Conservation (phyloP, 2,888 invertebrate genomes). For the Dynastes maya region DNA sequence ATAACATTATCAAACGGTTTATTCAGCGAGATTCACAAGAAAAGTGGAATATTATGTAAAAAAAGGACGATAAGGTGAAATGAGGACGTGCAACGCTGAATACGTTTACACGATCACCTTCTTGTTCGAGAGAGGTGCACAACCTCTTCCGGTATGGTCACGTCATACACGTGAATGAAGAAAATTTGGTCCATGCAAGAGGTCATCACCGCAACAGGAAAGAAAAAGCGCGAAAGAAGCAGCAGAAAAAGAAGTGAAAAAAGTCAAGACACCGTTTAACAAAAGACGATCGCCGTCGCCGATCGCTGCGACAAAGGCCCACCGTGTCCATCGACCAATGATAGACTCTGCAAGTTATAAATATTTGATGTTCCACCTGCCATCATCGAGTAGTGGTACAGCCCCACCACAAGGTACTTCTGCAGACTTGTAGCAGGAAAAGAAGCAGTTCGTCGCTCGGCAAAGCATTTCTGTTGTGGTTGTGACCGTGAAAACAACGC, state of each 20-base stretch:
- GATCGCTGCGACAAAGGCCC: conserved; percentile 45
- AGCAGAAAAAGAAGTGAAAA: conserved; percentile 17
- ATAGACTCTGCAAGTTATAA: conserved; percentile 63
- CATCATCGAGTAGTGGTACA: conserved; percentile 64
- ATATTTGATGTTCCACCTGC: conserved; percentile 67
- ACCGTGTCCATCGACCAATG: conserved; percentile 59
- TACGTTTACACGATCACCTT: conserved; percentile 6
- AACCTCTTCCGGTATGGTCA: conserved; percentile 32
- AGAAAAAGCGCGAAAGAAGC: conserved; percentile 30
- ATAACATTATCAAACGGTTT: conserved; percentile 11
- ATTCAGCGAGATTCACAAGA: not conserved
- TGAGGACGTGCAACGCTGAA: conserved; percentile 32
- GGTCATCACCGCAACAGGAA: conserved; percentile 17
- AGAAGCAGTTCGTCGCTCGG: conserved; percentile 69
- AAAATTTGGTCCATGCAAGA: conserved; percentile 26
- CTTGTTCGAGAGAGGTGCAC: conserved; percentile 19
- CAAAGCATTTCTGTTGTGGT: conserved; percentile 70
- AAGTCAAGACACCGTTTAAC: conserved; percentile 40
- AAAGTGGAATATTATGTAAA: conserved; percentile 12
- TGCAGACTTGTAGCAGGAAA: conserved; percentile 67
- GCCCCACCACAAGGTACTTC: conserved; percentile 66
- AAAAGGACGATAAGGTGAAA: conserved; percentile 7
- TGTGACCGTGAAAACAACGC: conserved; percentile 69
- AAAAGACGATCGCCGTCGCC: conserved; percentile 24
- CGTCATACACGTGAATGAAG: conserved; percentile 14